phyloP scores from a whole-genome alignment of 2,113 vertebrate species.

The Micronycteris hirsuta region DNA sequence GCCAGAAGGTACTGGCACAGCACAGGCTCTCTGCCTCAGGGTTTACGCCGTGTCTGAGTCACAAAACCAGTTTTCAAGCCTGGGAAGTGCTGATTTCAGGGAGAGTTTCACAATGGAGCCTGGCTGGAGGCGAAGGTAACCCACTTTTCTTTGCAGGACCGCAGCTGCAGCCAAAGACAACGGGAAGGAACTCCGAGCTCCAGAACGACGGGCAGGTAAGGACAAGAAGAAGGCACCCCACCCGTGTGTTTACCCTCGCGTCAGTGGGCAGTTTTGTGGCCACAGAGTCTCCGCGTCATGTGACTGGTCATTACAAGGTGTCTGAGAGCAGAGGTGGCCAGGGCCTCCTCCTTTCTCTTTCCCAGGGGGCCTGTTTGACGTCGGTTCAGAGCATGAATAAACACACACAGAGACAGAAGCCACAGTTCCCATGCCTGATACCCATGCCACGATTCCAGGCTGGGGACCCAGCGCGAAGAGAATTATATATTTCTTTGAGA shows the following conservation, averaged over 20 bases:
- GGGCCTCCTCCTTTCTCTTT: no score
- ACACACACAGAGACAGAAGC: no score
- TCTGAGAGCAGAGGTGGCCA: neutral
- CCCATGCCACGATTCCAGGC: no score
- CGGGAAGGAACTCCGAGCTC: neutral
- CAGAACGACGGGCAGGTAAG: neutral
- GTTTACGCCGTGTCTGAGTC: neutral
- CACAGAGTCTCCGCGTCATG: neutral
- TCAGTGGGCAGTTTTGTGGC: accelerated
- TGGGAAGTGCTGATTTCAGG: neutral
- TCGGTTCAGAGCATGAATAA: no score
- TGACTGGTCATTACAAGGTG: no score
- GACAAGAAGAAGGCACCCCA: accelerated
- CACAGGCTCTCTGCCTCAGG: neutral
- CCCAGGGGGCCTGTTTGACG: no score
- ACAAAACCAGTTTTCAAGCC: neutral
- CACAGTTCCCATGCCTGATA: no score
- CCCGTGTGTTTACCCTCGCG: accelerated
- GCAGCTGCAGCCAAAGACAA: neutral
- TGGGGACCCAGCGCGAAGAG: no score
- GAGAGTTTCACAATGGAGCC: neutral
- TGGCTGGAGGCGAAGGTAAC: neutral
- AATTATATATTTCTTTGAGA: no score
- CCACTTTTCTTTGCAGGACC: neutral
- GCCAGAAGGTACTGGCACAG: neutral